Percentiles rank a stretch among this genome's conserved stretches.
These are phyloP conservation scores for Fissipunctia ypsillon DNA, from an alignment of 2,888 invertebrate genomes.

Conservation along the genomic window DNA sequence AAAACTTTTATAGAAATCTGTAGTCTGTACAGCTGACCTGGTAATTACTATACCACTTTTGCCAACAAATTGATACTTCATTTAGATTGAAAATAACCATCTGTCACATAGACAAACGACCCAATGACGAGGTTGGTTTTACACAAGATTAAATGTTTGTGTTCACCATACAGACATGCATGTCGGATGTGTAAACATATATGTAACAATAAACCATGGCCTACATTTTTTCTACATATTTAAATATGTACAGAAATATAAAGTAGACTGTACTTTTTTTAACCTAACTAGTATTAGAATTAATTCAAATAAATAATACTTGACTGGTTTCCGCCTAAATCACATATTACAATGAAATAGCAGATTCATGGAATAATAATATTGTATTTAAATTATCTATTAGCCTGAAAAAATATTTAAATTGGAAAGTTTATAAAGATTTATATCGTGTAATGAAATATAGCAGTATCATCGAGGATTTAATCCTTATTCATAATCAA, in stretches of 20 bases:
- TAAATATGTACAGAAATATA: neutral
- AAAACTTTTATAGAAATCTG: neutral
- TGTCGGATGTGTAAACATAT: neutral
- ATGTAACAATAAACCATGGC: constrained; percentile 28
- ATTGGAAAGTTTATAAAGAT: neutral
- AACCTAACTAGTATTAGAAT: neutral
- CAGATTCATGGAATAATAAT: neutral
- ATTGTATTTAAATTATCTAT: no score
- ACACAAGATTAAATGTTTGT: neutral
- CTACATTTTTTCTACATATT: constrained; percentile 22
- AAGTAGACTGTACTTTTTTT: neutral
- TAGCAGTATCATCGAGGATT: neutral
- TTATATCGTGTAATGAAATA: constrained; percentile 17
- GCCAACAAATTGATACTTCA: neutral
- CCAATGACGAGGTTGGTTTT: neutral
- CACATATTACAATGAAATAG: constrained; percentile 2
- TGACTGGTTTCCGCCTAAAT: constrained; percentile 29
- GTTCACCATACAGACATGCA: neutral
- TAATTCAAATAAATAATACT: neutral
- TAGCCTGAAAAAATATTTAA: constrained; percentile 8
- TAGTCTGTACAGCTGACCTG: neutral
- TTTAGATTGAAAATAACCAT: neutral
- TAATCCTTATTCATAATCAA: neutral
- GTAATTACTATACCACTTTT: neutral
- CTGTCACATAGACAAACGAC: neutral